phyloP scores from a whole-genome alignment of 2,888 invertebrate genomes.

The Esperia sulphurella region DNA sequence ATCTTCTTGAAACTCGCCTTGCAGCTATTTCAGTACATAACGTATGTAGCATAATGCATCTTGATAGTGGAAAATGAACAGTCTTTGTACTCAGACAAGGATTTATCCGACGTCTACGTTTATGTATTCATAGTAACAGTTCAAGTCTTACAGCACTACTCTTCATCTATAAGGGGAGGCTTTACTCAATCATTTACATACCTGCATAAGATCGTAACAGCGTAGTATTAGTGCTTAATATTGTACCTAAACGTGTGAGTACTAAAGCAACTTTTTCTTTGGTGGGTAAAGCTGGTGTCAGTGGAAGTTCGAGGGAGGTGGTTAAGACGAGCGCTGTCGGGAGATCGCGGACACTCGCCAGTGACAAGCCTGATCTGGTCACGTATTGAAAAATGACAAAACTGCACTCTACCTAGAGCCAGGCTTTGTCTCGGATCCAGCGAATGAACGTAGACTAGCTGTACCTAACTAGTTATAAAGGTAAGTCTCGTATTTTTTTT shows the following conservation, averaged over 20 bases:
- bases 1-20: constrained; percentile 9
- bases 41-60: constrained; percentile 7
- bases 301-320: constrained; percentile 12
- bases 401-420: constrained; percentile 34
- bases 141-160: constrained; percentile 57
- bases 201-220: constrained; percentile 15
- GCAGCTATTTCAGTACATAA: constrained; percentile 6
- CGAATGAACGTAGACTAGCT: constrained; percentile 27
- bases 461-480: not conserved
- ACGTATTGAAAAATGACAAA: constrained; percentile 85
- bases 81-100: constrained; percentile 39
- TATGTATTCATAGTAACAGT: constrained; percentile 63
- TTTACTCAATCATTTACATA: constrained; percentile 38
- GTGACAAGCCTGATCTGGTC: constrained; percentile 81
- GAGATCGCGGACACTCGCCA: constrained; percentile 49
- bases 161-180: constrained; percentile 59
- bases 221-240: constrained; percentile 3
- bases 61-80: constrained; percentile 16
- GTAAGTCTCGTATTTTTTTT: no score
- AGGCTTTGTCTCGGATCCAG: constrained; percentile 19
- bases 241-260: not conserved
- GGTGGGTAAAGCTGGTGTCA: constrained; percentile 4
- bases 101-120: constrained; percentile 44
- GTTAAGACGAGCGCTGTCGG: constrained; percentile 45
- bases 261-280: constrained; percentile 19